Conservation (phyloP, 2,797 vertebrate species). For the Smutsia gigantea region DNA sequence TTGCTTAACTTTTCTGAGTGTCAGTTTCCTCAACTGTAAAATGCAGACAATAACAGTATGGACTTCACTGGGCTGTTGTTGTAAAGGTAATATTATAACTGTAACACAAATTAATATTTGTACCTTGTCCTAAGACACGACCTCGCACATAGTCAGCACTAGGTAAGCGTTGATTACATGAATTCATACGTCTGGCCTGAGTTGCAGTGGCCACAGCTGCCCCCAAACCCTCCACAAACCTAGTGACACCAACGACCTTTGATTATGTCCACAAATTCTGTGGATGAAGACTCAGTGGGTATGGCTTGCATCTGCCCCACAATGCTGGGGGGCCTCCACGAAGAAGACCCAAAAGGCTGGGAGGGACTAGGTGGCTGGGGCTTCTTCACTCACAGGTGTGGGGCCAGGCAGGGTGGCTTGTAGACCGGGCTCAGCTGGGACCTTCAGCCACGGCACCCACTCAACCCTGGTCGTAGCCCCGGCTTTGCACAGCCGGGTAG, state of each 20-base stretch:
- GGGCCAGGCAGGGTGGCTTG: background rate
- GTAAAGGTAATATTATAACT: background rate
- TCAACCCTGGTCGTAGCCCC: rapidly evolving
- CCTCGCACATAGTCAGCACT: background rate
- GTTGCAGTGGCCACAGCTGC: background rate
- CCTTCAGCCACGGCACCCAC: no score
- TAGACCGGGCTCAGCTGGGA: no score
- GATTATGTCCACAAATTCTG: background rate
- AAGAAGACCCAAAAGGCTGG: background rate
- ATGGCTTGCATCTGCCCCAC: background rate
- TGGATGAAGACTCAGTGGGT: background rate
- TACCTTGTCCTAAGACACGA: background rate
- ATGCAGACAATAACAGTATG: background rate
- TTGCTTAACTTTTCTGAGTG: background rate
- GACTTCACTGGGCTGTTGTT: background rate
- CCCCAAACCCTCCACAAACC: background rate
- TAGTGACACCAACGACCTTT: background rate
- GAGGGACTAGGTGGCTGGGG: no score
- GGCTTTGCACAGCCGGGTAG: background rate
- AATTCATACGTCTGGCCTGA: background rate
- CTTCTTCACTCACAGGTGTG: background rate
- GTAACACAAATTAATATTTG: background rate
- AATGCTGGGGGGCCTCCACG: rapidly evolving
- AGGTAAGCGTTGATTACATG: background rate
- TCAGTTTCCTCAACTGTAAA: background rate